Base-by-base conservation (phyloP, 2,888 invertebrate species). In the Holacanthella duospinosa region DNA sequence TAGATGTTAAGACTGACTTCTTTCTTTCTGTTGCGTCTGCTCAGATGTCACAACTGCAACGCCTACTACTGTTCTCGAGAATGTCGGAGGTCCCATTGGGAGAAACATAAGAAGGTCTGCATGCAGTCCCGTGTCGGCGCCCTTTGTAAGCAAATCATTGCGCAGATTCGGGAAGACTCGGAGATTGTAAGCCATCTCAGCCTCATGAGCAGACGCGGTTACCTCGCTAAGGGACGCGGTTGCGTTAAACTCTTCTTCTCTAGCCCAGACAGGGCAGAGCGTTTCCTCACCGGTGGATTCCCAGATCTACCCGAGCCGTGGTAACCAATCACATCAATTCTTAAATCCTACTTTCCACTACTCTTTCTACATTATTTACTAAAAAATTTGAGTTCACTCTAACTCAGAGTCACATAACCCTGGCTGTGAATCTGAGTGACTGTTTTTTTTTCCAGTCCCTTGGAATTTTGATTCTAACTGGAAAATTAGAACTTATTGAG, bases 31-130 rank as follows among this genome's bases (percentile, higher is more conserved):
- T n/a, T n/a, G n/a, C 63, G 73, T n/a, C n/a, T n/a, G n/a, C n/a
- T n/a, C n/a, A n/a, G n/a, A n/a, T 93, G 93, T 78, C 93, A 93
- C 80, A 94, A 95, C 78, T 96, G 96, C 80, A 88, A 89, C 72
- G 91, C 93, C 75, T 85, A 89, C 75, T 96, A 96, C 79, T 96
- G 96, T 79, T 90, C 92, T 66, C 83, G 90, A 66, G 87, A 89
- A 74, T 96, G 95, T 77, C 84, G 96, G 27, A 82, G 89, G 66
- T 85, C 88, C 19, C 93, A 96, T 77, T 95, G 94, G 94, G 89
- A 91, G 75, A 87, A 88, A 74, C 96, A 96, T 76, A 85, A 93
- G 66, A 88, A 88, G 74, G 87, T 68, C 28, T 70, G 71, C 55
- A 71, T 72, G 71, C 92, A 93, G 78, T 92, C 92, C 25, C 83